These are phyloP conservation scores for Apodemia hepburni DNA, from an alignment of 2,888 invertebrate genomes.

Conservation along the genomic window DNA sequence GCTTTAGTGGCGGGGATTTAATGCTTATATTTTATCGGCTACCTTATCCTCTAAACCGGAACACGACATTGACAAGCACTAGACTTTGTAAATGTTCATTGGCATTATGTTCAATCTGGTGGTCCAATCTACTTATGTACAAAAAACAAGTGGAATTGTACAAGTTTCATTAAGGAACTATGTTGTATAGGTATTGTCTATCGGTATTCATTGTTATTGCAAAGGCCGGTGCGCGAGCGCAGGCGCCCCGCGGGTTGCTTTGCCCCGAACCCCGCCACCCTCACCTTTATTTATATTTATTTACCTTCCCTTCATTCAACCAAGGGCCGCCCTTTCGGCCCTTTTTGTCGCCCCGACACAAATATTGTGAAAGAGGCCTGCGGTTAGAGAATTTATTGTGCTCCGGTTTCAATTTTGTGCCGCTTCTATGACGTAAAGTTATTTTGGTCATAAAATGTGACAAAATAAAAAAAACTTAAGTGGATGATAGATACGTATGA, in stretches of 20 bases:
- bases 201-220: slow-evolving; percentile 26
- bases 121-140: neutral
- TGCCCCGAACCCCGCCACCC: slow-evolving; percentile 46
- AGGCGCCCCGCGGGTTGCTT: slow-evolving; percentile 39
- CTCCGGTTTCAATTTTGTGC: slow-evolving; percentile 53
- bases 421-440: slow-evolving; percentile 45
- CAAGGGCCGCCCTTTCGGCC: slow-evolving; percentile 76
- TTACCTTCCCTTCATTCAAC: slow-evolving; percentile 80
- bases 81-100: too few species aligned
- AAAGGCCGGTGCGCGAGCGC: slow-evolving; percentile 30
- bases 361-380: slow-evolving; percentile 78
- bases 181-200: slow-evolving; percentile 19
- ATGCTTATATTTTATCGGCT: too few species aligned
- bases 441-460: slow-evolving; percentile 30
- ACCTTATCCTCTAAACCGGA: too few species aligned
- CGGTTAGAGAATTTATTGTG: slow-evolving; percentile 76
- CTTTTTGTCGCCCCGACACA: slow-evolving; percentile 78
- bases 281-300: slow-evolving; percentile 79
- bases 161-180: slow-evolving; percentile 19
- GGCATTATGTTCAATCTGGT: neutral
- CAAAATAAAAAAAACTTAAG: slow-evolving; percentile 1
- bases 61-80: too few species aligned
- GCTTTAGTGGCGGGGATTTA: too few species aligned
- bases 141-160: slow-evolving; percentile 9
- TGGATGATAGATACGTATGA: neutral